phyloP scores from a whole-genome alignment of 2,888 invertebrate species.

The Ennomos erosarius region DNA sequence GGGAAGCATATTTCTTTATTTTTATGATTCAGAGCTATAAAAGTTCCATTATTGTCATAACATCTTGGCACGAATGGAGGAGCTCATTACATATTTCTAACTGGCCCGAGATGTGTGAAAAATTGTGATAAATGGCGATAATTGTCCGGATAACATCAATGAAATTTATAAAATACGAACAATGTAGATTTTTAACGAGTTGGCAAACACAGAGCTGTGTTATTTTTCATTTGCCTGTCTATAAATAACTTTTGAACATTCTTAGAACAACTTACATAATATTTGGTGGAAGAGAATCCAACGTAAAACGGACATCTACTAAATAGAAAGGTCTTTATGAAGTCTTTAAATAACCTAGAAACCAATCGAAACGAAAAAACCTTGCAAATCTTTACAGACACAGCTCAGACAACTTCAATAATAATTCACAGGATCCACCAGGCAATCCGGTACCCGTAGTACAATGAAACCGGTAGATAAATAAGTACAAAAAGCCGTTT shows the following conservation, averaged over 20 bases:
- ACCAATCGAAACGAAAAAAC: background rate
- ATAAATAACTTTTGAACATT: too few species aligned
- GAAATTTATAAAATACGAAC: conserved; percentile 40
- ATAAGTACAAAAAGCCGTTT: conserved; percentile 72
- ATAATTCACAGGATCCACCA: conserved; percentile 30
- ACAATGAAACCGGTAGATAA: conserved; percentile 70
- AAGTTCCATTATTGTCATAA: conserved; percentile 60
- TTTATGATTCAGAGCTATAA: conserved; percentile 57
- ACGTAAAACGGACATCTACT: too few species aligned
- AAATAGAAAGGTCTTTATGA: too few species aligned
- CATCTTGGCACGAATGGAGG: conserved; percentile 56
- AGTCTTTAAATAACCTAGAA: too few species aligned
- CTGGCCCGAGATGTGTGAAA: conserved; percentile 38
- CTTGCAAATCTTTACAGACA: conserved; percentile 9
- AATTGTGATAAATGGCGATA: conserved; percentile 39
- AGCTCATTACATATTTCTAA: conserved; percentile 40
- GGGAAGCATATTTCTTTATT: conserved; percentile 50
- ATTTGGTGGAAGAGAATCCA: too few species aligned
- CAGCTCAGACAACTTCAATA: conserved; percentile 25
- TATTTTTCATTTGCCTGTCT: background rate
- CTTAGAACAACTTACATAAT: too few species aligned
- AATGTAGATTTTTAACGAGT: conserved; percentile 25
- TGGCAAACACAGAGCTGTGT: conserved; percentile 6
- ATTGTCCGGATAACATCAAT: conserved; percentile 37
- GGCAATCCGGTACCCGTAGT: conserved; percentile 27